phyloP scores from a whole-genome alignment of 2,797 vertebrate species.

The Gallinago stenura region DNA sequence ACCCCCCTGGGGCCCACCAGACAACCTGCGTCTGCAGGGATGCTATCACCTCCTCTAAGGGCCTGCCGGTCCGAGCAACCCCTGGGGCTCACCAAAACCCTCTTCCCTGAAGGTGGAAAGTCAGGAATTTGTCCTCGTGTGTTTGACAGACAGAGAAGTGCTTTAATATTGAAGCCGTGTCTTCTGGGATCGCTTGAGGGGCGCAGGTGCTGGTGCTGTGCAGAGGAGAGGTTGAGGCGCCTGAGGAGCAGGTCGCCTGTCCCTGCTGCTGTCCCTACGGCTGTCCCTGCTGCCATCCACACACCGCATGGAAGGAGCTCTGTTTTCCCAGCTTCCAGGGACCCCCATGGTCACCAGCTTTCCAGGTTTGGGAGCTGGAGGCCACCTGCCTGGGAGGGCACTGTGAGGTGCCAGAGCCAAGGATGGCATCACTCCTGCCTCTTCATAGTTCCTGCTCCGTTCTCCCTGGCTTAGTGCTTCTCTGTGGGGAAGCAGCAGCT shows the following conservation, averaged over 20 bases:
- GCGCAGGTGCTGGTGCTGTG: neutral
- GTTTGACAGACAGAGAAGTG: neutral
- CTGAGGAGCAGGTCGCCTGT: neutral
- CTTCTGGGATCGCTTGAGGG: rapidly evolving
- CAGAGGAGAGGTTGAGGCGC: neutral
- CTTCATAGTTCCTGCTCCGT: neutral
- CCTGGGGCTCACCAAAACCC: neutral
- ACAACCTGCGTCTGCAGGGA: neutral
- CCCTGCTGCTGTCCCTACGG: neutral
- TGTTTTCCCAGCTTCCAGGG: rapidly evolving
- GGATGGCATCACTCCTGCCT: neutral
- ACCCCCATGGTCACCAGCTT: neutral
- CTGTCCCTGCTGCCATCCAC: neutral
- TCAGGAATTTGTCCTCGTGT: neutral
- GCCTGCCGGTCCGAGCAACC: neutral
- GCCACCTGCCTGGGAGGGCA: neutral
- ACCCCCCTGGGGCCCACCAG: neutral
- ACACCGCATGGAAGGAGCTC: neutral
- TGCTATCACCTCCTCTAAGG: neutral
- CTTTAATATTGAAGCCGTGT: neutral
- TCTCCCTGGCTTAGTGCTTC: neutral
- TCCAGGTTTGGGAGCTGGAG: neutral
- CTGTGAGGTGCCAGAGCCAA: neutral
- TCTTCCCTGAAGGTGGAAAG: neutral
- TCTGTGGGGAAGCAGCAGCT: neutral